Evolutionary conservation across 2,888 invertebrate genomes (phyloP), one percentile per base, ranked within the genome.

Genomic region (Ophonus ardosiacus): DNA sequence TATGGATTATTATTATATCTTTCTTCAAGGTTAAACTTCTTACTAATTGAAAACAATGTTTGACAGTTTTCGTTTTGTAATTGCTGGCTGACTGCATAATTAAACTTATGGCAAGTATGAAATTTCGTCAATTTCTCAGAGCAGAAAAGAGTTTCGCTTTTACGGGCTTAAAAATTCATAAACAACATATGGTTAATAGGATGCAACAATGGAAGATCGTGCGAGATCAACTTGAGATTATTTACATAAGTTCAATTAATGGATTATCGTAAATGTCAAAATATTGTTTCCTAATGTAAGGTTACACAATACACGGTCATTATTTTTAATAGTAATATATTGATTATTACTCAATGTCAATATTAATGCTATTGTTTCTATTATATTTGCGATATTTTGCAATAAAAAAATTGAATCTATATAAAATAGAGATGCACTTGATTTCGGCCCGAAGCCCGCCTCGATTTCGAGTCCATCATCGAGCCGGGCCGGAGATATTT

Each of bases 171-270:
- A 74, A 74, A 43, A 71, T 71, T 71, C 68, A 71, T 71, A 71
- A 74, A 74, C 71, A 74, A 74, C 71, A 74, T 74, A 74, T 74
- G 71, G 71, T 43, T 43, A 74, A 74, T 74, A 74, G 71, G 71
- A 74, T 74, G 31, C 17, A 74, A 74, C 71, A 74, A 74, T 74
- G 71, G 71, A 74, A 40, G 71, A 43, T 74, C 71, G 71, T 74
- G 71, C 43, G 17, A 40, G 71, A 74, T 74, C 71, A 74, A 74
- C 18, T 74, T 74, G 18, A 43, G 71, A 74, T 74, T 74, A 74
- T 74, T 74, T 74, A 74, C 71, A 74, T 71, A 71, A 71, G 43
- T 74, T 74, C 71, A 43, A 43, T 74, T 74, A 74, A 74, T 74
- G 71, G 17, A 43, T 74, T 43, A 40, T 74, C 71, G 40, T 74